Evolutionary conservation across 2,888 invertebrate species (phyloP).

Genomic region (Ecliptopera silaceata): DNA sequence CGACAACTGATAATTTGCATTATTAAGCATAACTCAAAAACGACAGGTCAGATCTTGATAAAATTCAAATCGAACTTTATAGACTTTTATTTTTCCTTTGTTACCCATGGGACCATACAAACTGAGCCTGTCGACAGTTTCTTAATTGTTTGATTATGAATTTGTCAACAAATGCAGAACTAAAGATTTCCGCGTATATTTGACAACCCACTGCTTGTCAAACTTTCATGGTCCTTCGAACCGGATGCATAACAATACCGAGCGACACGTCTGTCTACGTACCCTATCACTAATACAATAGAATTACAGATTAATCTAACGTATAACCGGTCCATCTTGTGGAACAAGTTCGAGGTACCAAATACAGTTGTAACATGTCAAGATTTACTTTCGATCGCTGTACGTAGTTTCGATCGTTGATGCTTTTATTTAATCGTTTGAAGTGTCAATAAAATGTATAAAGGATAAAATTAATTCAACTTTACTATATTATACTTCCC

Average conservation of each 20-base stretch:
- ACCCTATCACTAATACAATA: not conserved
- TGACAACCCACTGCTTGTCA: constrained; percentile 10
- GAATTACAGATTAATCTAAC: constrained; percentile 4
- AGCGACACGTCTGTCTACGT: not conserved
- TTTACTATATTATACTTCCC: too few relatives aligned
- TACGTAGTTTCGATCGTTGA: too few relatives aligned
- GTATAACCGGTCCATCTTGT: constrained; percentile 15
- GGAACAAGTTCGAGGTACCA: constrained; percentile 20
- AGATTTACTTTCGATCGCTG: constrained; percentile 39
- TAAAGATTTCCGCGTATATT: constrained; percentile 1
- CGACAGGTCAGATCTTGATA: too few relatives aligned
- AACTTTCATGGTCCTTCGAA: constrained; percentile 14
- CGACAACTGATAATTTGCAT: too few relatives aligned
- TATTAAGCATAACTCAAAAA: too few relatives aligned
- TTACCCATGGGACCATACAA: too few relatives aligned
- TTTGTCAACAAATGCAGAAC: not conserved
- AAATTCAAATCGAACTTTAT: too few relatives aligned
- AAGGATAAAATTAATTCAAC: constrained; percentile 16
- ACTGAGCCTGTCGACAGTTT: too few relatives aligned
- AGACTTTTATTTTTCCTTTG: too few relatives aligned
- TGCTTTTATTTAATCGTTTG: constrained; percentile 30
- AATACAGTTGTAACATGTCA: constrained; percentile 23
- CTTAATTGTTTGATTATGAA: not conserved
- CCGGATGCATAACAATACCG: constrained; percentile 10
- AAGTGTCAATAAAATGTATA: constrained; percentile 18